Conservation (phyloP, 1,140 invertebrate species). For the Hyphantria cunea region DNA sequence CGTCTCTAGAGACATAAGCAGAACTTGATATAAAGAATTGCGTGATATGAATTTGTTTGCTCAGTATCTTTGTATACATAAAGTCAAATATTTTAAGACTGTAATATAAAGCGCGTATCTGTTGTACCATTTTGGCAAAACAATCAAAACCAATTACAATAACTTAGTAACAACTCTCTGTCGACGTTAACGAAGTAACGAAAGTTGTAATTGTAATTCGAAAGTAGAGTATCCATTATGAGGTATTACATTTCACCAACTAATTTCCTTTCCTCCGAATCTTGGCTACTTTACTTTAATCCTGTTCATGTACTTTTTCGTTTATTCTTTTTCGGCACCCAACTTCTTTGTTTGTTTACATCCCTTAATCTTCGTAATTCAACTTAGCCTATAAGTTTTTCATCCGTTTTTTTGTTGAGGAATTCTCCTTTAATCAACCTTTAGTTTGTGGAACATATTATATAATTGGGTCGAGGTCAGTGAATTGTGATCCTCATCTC, state of each 20-base stretch:
- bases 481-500: constrained; percentile 25
- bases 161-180: too few relatives aligned
- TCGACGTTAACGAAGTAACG: too few relatives aligned
- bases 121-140: too few relatives aligned
- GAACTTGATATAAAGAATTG: constrained; percentile 40
- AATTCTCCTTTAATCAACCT: constrained; percentile 24
- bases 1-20: constrained; percentile 34
- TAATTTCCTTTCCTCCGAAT: constrained; percentile 8
- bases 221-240: constrained; percentile 8
- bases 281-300: constrained; percentile 19
- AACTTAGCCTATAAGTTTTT: constrained; percentile 28
- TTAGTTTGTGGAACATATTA: constrained; percentile 16
- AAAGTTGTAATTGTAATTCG: constrained; percentile 4
- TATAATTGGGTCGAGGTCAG: constrained; percentile 17
- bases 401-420: constrained; percentile 20
- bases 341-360: constrained; percentile 22
- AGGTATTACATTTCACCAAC: constrained; percentile 21
- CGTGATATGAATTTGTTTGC: constrained; percentile 29
- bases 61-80: constrained; percentile 2
- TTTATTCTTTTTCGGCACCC: constrained; percentile 26
- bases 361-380: constrained; percentile 25
- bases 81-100: too few relatives aligned
- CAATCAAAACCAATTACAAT: too few relatives aligned
- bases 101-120: too few relatives aligned
- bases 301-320: constrained; percentile 25